Evolutionary conservation across 2,797 vertebrate species (phyloP), one percentile per base, ranked within the genome.

Genomic region (Avahi laniger): DNA sequence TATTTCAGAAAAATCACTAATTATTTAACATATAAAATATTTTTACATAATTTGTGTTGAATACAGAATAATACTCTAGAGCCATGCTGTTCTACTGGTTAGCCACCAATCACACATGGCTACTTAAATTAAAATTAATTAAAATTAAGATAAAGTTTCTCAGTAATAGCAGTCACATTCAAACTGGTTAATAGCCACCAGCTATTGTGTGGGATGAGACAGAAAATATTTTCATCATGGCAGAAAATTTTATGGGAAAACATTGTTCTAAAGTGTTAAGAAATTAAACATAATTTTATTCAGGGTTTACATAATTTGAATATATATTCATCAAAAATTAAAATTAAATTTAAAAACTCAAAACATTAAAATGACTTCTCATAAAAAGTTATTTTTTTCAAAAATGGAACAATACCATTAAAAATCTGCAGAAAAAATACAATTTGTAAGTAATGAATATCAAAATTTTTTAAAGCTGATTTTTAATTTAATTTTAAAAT

Each of bases 1-100:
- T 67, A 90, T 89, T 94, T 91, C 1, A 72, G 38, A n/a, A 80
- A 93, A 92, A 92, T 79, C 75, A 94, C 33, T 85, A 63, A 80
- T 91, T 80, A 73, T 73, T 92, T 93, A 59, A 22, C 88, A 7
- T 78, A 75, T 69, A 59, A 91, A 92, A 73, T 83, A 38, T 63
- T 79, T 93, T 91, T 88, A 38, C 50, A 80, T 80, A 81, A 69
- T 75, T 90, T 69, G 28, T 61, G 2, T 38, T 81, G 88, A 84
- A 22, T 89, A 86, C 28, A 82, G 89, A 89, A 22, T 88, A 63
- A 84, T 92, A 43, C 12, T 93, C 20, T 87, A 73, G 78, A 65
- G 38, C 48, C 73, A 15, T 93, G 35, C 41, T 79, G 4, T 46
- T 33, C 33, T 75, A 54, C 4, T 65, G 20, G 33, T 48, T 57